A percentile compares a stretch with the other conserved stretches of the same genome.
phyloP scores from a whole-genome alignment of 2,113 vertebrate genomes.

The Genyomyrus donnyi region DNA sequence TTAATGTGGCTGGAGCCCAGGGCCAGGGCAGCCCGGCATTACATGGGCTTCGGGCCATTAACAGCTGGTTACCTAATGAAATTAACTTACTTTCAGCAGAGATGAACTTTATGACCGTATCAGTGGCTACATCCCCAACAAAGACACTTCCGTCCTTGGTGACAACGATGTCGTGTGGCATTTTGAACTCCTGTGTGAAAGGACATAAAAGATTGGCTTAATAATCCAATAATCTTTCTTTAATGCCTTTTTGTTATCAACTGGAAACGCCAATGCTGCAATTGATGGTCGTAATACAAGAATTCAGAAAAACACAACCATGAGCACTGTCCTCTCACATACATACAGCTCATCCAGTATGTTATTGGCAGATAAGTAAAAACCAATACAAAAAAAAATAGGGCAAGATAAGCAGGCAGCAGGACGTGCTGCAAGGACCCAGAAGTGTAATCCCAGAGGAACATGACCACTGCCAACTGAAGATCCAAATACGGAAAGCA shows the following conservation, averaged over 20 bases:
- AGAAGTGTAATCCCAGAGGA: neutral
- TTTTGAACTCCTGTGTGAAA: slow-evolving; percentile 71
- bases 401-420: neutral
- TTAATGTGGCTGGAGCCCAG: neutral
- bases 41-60: neutral
- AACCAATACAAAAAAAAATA: neutral
- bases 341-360: neutral
- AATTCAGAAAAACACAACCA: neutral
- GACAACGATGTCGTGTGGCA: slow-evolving; percentile 84
- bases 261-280: neutral
- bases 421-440: neutral
- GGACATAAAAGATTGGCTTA: neutral
- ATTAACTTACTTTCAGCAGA: slow-evolving; percentile 70
- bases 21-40: neutral
- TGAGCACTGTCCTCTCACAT: neutral
- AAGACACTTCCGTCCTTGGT: slow-evolving; percentile 70
- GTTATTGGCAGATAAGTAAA: neutral
- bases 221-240: neutral
- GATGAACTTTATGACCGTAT: slow-evolving; percentile 75
- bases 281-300: neutral
- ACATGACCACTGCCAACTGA: neutral
- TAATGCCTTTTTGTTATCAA: neutral
- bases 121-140: slow-evolving; percentile 68
- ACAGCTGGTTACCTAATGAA: neutral
- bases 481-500: neutral